Percentiles rank a stretch among this genome's conserved stretches.
phyloP scores from a whole-genome alignment of 1,140 invertebrate species.

The Drosophila novamexicana region DNA sequence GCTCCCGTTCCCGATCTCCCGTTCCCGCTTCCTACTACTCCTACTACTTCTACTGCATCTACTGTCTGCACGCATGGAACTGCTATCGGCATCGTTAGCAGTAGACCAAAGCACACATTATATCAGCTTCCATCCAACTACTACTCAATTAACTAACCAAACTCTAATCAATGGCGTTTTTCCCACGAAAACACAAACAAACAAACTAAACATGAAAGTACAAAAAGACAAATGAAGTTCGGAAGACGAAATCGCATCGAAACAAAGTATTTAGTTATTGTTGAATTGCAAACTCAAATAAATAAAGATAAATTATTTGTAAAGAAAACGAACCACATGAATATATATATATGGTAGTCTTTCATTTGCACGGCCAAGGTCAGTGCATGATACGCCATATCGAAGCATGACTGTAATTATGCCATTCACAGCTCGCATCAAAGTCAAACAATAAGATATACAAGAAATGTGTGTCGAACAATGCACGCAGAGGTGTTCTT shows the following conservation, averaged over 20 bases:
- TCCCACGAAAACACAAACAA: slow-evolving; percentile 35
- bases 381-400: slow-evolving; percentile 44
- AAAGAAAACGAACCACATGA: slow-evolving; percentile 57
- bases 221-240: slow-evolving; percentile 82
- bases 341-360: slow-evolving; percentile 39
- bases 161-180: slow-evolving; percentile 49
- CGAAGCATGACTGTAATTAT: slow-evolving; percentile 61
- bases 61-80: slow-evolving; percentile 39
- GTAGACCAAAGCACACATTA: slow-evolving; percentile 65
- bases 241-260: slow-evolving; percentile 32
- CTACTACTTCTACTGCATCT: slow-evolving; percentile 16
- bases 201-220: slow-evolving; percentile 68
- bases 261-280: slow-evolving; percentile 66
- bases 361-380: slow-evolving; percentile 64
- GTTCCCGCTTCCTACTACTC: slow-evolving; percentile 36
- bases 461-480: slow-evolving; percentile 65
- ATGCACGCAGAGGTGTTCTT: slow-evolving; percentile 63
- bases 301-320: slow-evolving; percentile 81
- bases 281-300: slow-evolving; percentile 72
- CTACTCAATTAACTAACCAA: slow-evolving; percentile 52
- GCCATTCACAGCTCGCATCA: slow-evolving; percentile 76
- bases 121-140: slow-evolving; percentile 13
- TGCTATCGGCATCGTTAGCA: slow-evolving; percentile 49
- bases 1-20: slow-evolving; percentile 21
- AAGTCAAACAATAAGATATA: slow-evolving; percentile 33